Percentiles rank a stretch among this genome's conserved stretches.
phyloP scores from a whole-genome alignment of 2,797 vertebrate genomes.

The Manis crassicaudata region DNA sequence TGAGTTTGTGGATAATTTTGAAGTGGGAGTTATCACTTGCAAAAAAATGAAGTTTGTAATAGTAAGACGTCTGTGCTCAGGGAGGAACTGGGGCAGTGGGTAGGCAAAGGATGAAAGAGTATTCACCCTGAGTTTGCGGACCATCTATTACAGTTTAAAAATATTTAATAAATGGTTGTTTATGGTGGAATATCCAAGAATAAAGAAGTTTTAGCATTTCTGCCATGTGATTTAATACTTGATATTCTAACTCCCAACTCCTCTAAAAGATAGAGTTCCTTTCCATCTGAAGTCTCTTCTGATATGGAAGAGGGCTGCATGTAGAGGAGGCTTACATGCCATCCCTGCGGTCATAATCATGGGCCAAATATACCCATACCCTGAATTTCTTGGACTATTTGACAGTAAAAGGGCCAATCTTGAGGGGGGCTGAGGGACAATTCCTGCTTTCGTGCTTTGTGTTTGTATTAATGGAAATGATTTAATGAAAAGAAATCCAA shows the following conservation, averaged over 20 bases:
- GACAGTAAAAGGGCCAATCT: not conserved
- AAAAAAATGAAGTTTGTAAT: not conserved
- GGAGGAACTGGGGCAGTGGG: not conserved
- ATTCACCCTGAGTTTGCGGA: not conserved
- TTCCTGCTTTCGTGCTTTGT: not conserved
- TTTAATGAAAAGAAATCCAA: slow-evolving; percentile 28
- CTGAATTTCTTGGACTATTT: not conserved
- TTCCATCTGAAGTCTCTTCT: not conserved
- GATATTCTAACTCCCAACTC: not conserved
- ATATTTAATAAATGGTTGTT: not conserved
- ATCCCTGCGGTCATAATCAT: not conserved
- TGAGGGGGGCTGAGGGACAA: not conserved
- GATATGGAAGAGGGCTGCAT: not conserved
- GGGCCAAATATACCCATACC: not conserved
- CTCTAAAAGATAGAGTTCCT: not conserved
- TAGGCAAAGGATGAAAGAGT: not conserved
- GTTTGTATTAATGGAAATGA: not conserved
- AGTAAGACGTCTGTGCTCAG: not conserved
- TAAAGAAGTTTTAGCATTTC: not conserved
- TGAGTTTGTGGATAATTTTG: not conserved
- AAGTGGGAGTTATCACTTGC: not conserved
- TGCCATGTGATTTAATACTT: not conserved
- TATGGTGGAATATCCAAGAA: not conserved
- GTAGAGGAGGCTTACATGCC: not conserved
- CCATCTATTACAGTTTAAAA: not conserved